Evolutionary conservation across 1,140 invertebrate genomes (phyloP), one percentile per base, ranked within the genome.

Genomic region (Aradophagus sp.): DNA sequence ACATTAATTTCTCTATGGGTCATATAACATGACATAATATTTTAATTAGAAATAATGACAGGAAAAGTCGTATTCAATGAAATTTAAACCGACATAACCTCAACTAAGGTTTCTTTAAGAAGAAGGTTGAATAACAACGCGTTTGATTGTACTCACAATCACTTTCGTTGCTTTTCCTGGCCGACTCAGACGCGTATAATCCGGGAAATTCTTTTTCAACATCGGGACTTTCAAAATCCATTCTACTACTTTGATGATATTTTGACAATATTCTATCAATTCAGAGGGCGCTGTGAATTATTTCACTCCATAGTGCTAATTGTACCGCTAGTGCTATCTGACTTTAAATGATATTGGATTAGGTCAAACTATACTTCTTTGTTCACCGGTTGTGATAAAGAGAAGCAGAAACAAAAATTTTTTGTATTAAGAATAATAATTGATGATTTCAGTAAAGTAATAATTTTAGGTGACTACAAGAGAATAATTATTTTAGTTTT

Each of bases 191-290:
- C 8, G 91, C 91, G 80, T 95, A 95, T 38, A 96, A 84, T 31
- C 94, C 94, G 23, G 94, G 94, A 86, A 96, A 96, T 83, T 95
- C 94, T 84, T 95, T 94, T 82, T 95, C 93, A 34, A 93, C 92
- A 77, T 96, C 94, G 26, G 93, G 93, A 83, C 93, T 95, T 85
- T 96, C 93, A 83, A 95, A 95, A 86, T 95, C 93, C 93, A 95
- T 95, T 45, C 56, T 65, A 67, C 81, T 35, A 50, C 19, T 65
- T 59, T 39, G 27, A 58, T 31, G 58, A 55, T 71, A 59, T 65
- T 71, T 58, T 71, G 52, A 71, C 58, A 71, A 50, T 41, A 27
- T 50, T 41, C 27, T 42, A 50, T 48, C n/a, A 35, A 59, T 47
- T 39, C 55, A 59, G 55, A 59, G 55, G 55, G 55, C 55, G 52